phyloP scores from a whole-genome alignment of 2,888 invertebrate species.

The Leptopilina myrica region DNA sequence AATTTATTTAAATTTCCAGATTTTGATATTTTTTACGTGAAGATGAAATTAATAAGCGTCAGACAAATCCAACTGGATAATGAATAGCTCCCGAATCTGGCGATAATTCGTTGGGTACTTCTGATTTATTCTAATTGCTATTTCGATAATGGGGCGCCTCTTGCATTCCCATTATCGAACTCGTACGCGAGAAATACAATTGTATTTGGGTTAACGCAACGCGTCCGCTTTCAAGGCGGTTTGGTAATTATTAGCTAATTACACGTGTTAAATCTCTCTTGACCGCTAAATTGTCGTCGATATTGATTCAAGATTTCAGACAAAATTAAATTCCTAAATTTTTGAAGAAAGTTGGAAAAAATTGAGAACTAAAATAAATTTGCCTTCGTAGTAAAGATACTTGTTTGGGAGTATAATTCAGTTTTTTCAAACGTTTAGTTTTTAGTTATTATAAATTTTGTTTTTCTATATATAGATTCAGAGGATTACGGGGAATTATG shows the following conservation, averaged over 20 bases:
- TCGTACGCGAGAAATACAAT: slow-evolving; percentile 70
- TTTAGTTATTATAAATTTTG: no score
- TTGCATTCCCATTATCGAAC: slow-evolving; percentile 76
- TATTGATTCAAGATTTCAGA: not conserved
- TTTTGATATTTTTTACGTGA: not conserved
- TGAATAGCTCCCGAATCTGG: slow-evolving; percentile 44
- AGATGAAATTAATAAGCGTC: slow-evolving; percentile 23
- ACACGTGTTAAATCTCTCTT: slow-evolving; percentile 71
- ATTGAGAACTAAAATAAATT: no score
- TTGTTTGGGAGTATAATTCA: no score
- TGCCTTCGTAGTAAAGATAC: no score
- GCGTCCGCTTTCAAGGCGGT: slow-evolving; percentile 57
- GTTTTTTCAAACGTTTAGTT: no score
- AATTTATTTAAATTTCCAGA: not conserved
- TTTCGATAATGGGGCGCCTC: slow-evolving; percentile 74
- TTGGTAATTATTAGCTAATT: slow-evolving; percentile 74
- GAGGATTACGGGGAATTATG: no score
- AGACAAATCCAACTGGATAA: slow-evolving; percentile 17
- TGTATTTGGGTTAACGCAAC: slow-evolving; percentile 73
- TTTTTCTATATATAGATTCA: no score
- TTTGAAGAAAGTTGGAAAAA: not conserved
- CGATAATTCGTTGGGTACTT: slow-evolving; percentile 58
- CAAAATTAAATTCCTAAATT: not conserved
- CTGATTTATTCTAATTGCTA: slow-evolving; percentile 76
- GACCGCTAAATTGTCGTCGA: slow-evolving; percentile 69